phyloP scores from a whole-genome alignment of 2,888 invertebrate genomes.

The Troides oblongomaculatus region DNA sequence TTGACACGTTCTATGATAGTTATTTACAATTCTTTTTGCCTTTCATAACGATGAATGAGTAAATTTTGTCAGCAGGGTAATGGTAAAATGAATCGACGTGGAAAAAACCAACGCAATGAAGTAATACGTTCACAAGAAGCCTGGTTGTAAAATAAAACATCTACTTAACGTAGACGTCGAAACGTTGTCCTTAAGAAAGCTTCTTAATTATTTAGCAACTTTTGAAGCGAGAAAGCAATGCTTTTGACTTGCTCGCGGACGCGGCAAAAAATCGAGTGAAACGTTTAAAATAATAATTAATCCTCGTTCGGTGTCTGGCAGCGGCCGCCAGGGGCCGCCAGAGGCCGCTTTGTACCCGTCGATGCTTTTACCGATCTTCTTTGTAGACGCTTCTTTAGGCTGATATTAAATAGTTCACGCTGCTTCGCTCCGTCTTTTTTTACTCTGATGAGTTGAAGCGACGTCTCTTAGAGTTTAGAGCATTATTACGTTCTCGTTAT shows the following conservation, averaged over 20 bases:
- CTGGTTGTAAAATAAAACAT: constrained; percentile 32
- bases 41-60: too few relatives aligned
- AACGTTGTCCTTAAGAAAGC: constrained; percentile 67
- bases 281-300: constrained; percentile 80
- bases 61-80: background rate
- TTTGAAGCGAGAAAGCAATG: constrained; percentile 73
- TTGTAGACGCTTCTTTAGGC: constrained; percentile 62
- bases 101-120: constrained; percentile 20
- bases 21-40: too few relatives aligned
- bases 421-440: constrained; percentile 60
- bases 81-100: background rate
- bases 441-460: constrained; percentile 46
- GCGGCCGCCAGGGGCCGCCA: constrained; percentile 42
- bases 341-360: constrained; percentile 58
- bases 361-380: constrained; percentile 62
- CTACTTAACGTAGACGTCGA: constrained; percentile 60
- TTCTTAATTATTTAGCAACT: constrained; percentile 77
- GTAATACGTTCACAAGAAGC: constrained; percentile 20
- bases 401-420: constrained; percentile 77
- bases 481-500: background rate
- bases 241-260: constrained; percentile 72
- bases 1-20: too few relatives aligned
- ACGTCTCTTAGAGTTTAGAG: constrained; percentile 36
- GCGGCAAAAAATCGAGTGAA: constrained; percentile 70
- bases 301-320: constrained; percentile 58